Evolutionary conservation across 2,888 invertebrate species (phyloP).

Genomic region (Acanthosepion lycidas): DNA sequence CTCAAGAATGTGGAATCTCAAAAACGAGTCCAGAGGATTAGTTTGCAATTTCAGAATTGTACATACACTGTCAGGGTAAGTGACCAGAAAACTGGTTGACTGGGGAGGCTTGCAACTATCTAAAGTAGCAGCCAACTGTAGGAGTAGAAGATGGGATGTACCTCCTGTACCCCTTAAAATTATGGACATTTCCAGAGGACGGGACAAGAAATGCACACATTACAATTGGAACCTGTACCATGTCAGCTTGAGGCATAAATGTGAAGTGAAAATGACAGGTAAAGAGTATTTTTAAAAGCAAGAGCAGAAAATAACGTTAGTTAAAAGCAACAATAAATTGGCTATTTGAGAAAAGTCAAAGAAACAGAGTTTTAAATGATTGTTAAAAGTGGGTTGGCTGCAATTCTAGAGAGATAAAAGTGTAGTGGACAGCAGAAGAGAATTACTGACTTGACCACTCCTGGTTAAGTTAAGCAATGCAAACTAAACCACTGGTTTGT

Average conservation of each 20-base stretch:
- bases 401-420: not conserved
- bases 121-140: not conserved
- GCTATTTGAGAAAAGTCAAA: too few species aligned
- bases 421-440: not conserved
- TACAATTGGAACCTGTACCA: too few species aligned
- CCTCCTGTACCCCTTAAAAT: too few species aligned
- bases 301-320: too few species aligned
- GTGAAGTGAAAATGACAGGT: too few species aligned
- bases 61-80: not conserved
- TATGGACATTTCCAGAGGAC: too few species aligned
- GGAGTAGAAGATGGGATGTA: not conserved
- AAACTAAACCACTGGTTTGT: constrained; percentile 14
- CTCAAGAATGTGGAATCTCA: not conserved
- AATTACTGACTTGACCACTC: not conserved
- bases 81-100: not conserved
- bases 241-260: too few species aligned
- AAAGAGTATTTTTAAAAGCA: too few species aligned
- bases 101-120: not conserved
- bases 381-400: too few species aligned
- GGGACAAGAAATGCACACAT: too few species aligned
- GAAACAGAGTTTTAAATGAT: too few species aligned
- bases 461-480: not conserved
- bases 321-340: too few species aligned
- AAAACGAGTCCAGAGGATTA: not conserved
- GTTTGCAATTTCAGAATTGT: not conserved